Conservation (phyloP, 2,888 invertebrate species). For the Drosophila pseudotalamancana region DNA sequence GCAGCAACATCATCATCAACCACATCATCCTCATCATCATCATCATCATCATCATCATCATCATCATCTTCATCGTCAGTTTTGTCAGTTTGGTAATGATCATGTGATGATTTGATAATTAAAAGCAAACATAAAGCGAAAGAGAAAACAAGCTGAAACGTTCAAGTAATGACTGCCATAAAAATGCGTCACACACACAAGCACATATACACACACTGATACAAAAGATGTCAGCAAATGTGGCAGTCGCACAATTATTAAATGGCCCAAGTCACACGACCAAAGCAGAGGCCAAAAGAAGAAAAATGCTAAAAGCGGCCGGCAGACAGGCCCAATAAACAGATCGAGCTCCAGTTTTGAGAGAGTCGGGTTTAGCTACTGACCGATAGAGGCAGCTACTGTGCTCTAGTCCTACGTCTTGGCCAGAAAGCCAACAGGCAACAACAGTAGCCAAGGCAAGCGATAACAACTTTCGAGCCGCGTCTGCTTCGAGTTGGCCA, state of each 20-base stretch:
- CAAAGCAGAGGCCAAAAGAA: too few species aligned
- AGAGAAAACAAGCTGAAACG: slow-evolving; percentile 58
- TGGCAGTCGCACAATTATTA: slow-evolving; percentile 31
- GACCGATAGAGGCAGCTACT: slow-evolving; percentile 54
- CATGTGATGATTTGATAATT: slow-evolving; percentile 79
- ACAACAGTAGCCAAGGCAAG: slow-evolving; percentile 46
- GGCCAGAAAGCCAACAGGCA: slow-evolving; percentile 8
- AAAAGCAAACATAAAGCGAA: slow-evolving; percentile 70
- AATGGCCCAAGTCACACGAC: slow-evolving; percentile 24
- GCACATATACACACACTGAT: slow-evolving; percentile 3
- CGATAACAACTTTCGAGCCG: slow-evolving; percentile 59
- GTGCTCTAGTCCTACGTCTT: slow-evolving; percentile 24
- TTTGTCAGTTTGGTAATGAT: slow-evolving; percentile 66
- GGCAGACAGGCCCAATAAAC: neutral
- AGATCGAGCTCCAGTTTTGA: neutral
- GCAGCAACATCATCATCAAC: slow-evolving; percentile 1
- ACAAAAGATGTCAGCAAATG: slow-evolving; percentile 3
- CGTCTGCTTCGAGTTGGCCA: slow-evolving; percentile 20
- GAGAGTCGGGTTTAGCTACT: slow-evolving; percentile 31
- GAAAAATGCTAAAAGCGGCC: too few species aligned
- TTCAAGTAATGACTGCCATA: slow-evolving; percentile 60
- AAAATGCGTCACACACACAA: slow-evolving; percentile 35
- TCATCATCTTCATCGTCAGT: slow-evolving; percentile 40
- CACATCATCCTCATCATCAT: neutral
- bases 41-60: slow-evolving; percentile 7